Base-by-base conservation (phyloP, 2,888 invertebrate genomes). In the Spisula solida region DNA sequence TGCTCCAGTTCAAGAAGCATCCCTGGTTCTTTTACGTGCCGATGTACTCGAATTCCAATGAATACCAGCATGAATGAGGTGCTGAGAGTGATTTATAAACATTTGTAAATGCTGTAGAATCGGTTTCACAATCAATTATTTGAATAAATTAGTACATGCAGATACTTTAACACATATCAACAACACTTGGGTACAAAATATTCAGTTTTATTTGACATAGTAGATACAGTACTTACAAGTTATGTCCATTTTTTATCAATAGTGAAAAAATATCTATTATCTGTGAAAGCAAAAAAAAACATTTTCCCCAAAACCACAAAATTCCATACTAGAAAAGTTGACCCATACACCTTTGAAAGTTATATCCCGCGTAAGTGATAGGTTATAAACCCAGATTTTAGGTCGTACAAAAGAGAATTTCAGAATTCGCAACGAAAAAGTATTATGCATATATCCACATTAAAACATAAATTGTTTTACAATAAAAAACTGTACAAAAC, bases 281-380 rank as follows among this genome's bases (percentile, higher is more conserved):
- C 0, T 56, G 56, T 20, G 4, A 56, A 56, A 56, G 14, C n/a
- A 18, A 55, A 20, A 56, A 56, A 56, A 2, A 56, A 56, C 56
- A 6, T 20, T 18, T 20, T 56, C 56, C 56, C 56, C 1, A 56
- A 56, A 20, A 56, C 56, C 56, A 20, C 5, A 56, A 56, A 56
- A 56, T 20, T 56, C 31, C 70, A 31, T 12, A 29, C 0, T 70
- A 70, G n/a, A 70, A 70, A 70, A 70, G n/a, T 70, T 8, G 31
- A 70, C 31, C 70, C 70, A 29, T 70, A 56, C 70, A 70, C 70
- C 70, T 4, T 0, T 70, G 70, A 29, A 70, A 70, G 70, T 70
- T 70, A 10, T 29, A 29, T 70, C 70, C 70, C 70, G 5, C 29
- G 70, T 70, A 70, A 70, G 70, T 70, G 16, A 29, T 70, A 31